Evolutionary conservation across 2,113 vertebrate species (phyloP), one percentile per base, ranked within the genome.

Genomic region (Syrrhaptes paradoxus): DNA sequence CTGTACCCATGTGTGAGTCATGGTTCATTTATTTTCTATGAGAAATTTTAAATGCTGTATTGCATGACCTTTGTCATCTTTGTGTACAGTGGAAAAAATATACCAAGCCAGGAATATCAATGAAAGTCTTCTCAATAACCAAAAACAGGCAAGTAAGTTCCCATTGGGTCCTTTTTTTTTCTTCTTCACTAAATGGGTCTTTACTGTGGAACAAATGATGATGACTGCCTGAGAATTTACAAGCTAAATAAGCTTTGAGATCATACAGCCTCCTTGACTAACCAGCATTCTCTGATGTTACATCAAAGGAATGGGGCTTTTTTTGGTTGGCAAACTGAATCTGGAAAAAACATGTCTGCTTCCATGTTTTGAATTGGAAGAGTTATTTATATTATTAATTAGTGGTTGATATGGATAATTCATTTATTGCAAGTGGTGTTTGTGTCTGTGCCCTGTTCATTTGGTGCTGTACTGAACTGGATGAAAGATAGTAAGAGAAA

Each of bases 41-140:
- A 92, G 93, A 95, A 96, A 81, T 95, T 94, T 88, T 84, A 96
- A 95, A 96, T 94, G 95, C 61, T 96, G 85, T 80, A 54, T 93
- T 95, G 59, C 76, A 41, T 95, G 95, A 97, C 93, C 85, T 94
- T 93, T 96, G 92, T 92, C 95, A 93, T 96, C 90, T 95, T 89
- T 93, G 92, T 95, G 95, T 96, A 97, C 93, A 94, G 96, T 95
- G 95, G 95, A 95, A 97, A 96, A 96, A 96, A 84, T 94, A 95
- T 95, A 65, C 65, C 85, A 93, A 93, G 95, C 95, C 92, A 97
- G 95, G 95, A 97, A 96, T 94, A 97, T 96, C 95, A 96, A 92
- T 96, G 90, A 51, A 92, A 88, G 86, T 88, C 88, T 80, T 94
- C 92, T 75, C 90, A 93, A 94, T 93, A 95, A 91, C 95, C 95